These are phyloP conservation scores for Saccostrea glomerata DNA, from an alignment of 1,140 invertebrate species.

Conservation along the genomic window DNA sequence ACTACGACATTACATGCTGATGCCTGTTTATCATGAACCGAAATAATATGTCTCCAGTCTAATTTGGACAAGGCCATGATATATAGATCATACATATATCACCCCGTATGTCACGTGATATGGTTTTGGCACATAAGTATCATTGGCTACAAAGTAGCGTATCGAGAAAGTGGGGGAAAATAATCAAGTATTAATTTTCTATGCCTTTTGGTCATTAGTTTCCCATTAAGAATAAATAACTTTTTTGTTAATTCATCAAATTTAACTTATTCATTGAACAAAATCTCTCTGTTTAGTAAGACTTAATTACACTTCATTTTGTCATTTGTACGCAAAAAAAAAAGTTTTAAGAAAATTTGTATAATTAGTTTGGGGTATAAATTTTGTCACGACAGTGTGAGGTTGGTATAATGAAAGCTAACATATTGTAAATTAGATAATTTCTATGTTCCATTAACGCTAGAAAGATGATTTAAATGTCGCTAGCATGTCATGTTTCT, in stretches of 20 bases:
- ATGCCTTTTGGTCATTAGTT: not conserved
- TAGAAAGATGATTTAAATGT: not conserved
- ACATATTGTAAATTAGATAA: slow-evolving; percentile 18
- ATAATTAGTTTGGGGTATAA: slow-evolving; percentile 3
- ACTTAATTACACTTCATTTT: not conserved
- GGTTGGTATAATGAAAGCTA: not conserved
- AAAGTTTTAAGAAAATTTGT: not conserved
- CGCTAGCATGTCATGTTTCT: not conserved
- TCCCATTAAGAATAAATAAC: not conserved
- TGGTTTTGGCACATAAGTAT: not conserved
- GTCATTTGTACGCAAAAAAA: not conserved
- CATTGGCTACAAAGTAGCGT: not conserved
- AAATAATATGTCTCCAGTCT: not conserved
- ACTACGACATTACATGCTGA: slow-evolving; percentile 25
- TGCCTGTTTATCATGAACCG: slow-evolving; percentile 10
- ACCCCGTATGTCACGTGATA: not conserved
- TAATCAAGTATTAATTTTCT: not conserved
- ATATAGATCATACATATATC: slow-evolving; percentile 21
- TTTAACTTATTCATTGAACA: not conserved
- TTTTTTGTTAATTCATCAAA: not conserved
- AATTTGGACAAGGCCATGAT: slow-evolving; percentile 9
- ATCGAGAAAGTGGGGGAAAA: not conserved
- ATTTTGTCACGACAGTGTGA: not conserved
- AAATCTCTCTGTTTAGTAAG: not conserved
- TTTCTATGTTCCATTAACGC: not conserved